A percentile compares a stretch with the other conserved stretches of the same genome.
Conservation (phyloP, 2,113 vertebrate species). For the Gymnorhina tibicen region DNA sequence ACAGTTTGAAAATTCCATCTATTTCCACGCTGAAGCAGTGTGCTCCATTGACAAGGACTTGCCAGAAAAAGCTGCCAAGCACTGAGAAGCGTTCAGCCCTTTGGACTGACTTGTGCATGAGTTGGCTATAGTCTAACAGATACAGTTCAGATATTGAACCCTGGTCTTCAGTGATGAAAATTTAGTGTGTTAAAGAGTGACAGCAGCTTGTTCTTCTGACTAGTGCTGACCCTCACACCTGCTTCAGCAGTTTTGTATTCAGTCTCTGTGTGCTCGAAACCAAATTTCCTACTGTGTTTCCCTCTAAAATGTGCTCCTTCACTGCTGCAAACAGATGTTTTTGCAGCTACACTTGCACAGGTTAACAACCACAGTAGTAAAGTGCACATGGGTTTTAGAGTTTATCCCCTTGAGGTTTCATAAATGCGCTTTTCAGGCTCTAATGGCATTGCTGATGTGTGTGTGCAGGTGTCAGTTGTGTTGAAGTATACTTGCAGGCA, state of each 20-base stretch:
- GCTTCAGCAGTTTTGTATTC: neutral
- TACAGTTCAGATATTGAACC: neutral
- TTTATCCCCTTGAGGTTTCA: slow-evolving; percentile 37
- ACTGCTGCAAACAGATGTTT: neutral
- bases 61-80: neutral
- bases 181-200: neutral
- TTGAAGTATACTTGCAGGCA: neutral
- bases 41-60: neutral
- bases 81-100: neutral
- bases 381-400: slow-evolving; percentile 27
- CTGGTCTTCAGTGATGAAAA: neutral
- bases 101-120: neutral
- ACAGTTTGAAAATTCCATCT: neutral
- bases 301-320: neutral
- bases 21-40: neutral
- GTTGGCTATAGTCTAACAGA: neutral
- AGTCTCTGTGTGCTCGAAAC: neutral
- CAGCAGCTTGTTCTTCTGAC: neutral
- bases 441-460: slow-evolving; percentile 1
- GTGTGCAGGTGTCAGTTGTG: slow-evolving; percentile 32
- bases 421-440: slow-evolving; percentile 31
- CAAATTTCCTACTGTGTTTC: neutral
- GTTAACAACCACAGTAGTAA: slow-evolving; percentile 37
- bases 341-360: slow-evolving; percentile 8
- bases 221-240: neutral